phyloP scores from a whole-genome alignment of 2,113 vertebrate genomes.

The Athene noctua region DNA sequence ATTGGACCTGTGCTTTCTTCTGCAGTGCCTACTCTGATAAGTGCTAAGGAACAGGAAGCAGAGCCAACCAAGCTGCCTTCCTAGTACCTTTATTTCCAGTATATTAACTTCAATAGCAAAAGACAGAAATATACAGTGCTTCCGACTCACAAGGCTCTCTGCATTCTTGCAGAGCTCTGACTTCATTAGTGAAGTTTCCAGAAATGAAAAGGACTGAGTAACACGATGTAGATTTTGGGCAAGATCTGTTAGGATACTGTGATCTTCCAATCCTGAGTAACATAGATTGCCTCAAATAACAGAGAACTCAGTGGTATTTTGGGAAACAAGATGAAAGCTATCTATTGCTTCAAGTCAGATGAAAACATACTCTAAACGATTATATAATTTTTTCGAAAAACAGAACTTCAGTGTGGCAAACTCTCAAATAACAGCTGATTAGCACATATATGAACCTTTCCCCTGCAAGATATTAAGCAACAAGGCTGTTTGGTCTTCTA shows the following conservation, averaged over 20 bases:
- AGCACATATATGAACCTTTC: not conserved
- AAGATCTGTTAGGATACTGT: not conserved
- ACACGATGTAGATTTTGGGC: accelerated
- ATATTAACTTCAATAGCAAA: not conserved
- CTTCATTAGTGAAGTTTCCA: not conserved
- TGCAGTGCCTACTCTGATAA: not conserved
- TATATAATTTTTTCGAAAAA: not conserved
- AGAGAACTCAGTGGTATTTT: not conserved
- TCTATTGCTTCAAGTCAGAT: not conserved
- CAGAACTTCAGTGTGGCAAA: not conserved
- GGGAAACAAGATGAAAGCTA: not conserved
- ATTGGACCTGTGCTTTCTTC: not conserved
- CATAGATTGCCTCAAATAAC: not conserved
- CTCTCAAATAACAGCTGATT: not conserved
- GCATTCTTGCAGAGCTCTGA: not conserved
- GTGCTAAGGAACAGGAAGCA: not conserved
- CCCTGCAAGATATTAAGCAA: not conserved
- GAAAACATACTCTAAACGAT: not conserved
- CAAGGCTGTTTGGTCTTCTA: not conserved
- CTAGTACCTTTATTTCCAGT: not conserved
- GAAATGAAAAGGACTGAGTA: not conserved
- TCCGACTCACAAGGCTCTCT: not conserved
- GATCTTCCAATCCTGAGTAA: not conserved
- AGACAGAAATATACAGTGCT: not conserved
- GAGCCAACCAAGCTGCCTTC: not conserved